Base-by-base conservation (phyloP, 53 echinoderm and acorn worm genomes). In the Mesocentrotus franciscanus region DNA sequence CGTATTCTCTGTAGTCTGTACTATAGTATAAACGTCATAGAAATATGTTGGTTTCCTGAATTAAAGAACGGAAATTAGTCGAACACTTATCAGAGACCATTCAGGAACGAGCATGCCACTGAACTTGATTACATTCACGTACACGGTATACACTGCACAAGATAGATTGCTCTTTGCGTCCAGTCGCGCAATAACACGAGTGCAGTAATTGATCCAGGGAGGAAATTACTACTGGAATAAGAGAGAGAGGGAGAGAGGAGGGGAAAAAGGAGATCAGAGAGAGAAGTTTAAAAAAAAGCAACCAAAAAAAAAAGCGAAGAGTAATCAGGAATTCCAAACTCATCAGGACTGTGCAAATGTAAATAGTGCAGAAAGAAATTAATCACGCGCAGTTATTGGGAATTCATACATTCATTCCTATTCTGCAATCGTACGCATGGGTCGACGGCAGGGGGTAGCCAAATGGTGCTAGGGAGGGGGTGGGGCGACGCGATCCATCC, bases 361-460 rank as follows among this genome's bases (percentile, higher is more conserved):
- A 93, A 79, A 93, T 93, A 93, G 93, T 93, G 93, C 93, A 81
- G 93, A 81, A 81, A 93, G 81, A 81, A 93, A 93, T 93, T 93
- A 93, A 93, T 93, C 93, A 79, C 79, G 81, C 92, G n/a, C 42
- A 74, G 92, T 92, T 92, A 92, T 92, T 74, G 61, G 91, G 91
- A 91, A 91, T 92, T 74, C 56, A 64, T 92, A 74, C 92, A 92
- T 92, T 92, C 74, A 92, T 92, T 92, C 74, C 68, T 56, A 92
- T 92, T 92, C 71, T 36, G 10, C 34, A 1, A 61, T 92, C 92
- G 70, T 70, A 90, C 22, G 84, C 55, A 84, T 6, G 58, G 58
- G 87, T 87, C 87, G 87, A 29, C 87, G 7, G 13, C 15, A 87
- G 58, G 87, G 87, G 22, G 87, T 87, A 56, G 87, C 57, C 57